Conservation (phyloP, 2,113 vertebrate species). For the Hippolais icterina region DNA sequence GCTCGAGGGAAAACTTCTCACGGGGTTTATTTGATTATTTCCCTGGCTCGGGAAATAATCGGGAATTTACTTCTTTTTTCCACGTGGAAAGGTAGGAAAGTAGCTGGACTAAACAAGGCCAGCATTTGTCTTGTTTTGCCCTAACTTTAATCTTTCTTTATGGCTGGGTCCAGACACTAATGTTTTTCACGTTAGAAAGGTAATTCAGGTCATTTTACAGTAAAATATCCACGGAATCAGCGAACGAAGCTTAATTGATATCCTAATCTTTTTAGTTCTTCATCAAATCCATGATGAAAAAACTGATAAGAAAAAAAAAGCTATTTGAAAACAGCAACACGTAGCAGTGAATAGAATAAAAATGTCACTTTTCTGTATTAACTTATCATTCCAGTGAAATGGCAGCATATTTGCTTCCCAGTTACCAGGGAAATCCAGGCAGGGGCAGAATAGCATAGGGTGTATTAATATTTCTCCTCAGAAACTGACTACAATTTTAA, state of each 20-base stretch:
- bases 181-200: neutral
- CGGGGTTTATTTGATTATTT: accelerated
- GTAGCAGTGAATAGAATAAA: neutral
- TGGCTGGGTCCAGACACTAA: neutral
- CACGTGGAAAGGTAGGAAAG: neutral
- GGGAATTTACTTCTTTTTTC: neutral
- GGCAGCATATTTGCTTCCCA: neutral
- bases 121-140: neutral
- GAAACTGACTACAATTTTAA: neutral
- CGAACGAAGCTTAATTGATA: neutral
- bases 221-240: neutral
- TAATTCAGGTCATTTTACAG: neutral
- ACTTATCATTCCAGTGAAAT: neutral
- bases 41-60: too few relatives aligned
- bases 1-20: neutral
- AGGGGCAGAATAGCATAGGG: neutral
- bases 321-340: neutral
- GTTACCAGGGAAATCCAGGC: neutral
- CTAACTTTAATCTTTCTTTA: neutral
- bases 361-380: neutral
- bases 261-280: neutral
- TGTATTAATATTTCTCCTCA: neutral
- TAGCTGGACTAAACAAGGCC: neutral
- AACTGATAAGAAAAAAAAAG: neutral
- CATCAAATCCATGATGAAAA: neutral